phyloP scores from a whole-genome alignment of 2,888 invertebrate genomes.

The Mesoligia furuncula region DNA sequence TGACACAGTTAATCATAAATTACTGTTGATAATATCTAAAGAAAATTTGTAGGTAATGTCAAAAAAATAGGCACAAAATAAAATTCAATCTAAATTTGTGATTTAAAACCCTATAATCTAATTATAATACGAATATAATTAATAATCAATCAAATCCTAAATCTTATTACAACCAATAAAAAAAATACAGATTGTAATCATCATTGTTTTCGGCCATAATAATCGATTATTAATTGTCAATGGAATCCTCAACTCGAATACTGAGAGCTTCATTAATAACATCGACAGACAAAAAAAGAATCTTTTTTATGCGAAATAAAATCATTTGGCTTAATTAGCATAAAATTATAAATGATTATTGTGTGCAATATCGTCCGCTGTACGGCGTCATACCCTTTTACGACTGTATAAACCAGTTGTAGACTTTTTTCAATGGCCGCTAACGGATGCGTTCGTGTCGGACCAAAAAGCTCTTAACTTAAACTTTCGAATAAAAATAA shows the following conservation, averaged over 20 bases:
- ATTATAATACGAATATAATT: neutral
- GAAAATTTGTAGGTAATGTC: neutral
- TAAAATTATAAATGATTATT: conserved; percentile 66
- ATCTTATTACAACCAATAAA: neutral
- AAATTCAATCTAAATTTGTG: neutral
- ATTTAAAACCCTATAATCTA: neutral
- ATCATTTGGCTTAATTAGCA: conserved; percentile 65
- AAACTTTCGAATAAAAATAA: conserved; percentile 22
- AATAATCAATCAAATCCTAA: neutral
- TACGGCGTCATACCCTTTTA: conserved; percentile 64
- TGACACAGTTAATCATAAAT: neutral
- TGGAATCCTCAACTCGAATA: conserved; percentile 38
- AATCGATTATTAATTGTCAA: conserved; percentile 43
- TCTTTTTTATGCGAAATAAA: conserved; percentile 54
- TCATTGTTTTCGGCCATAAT: conserved; percentile 21
- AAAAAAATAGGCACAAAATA: neutral
- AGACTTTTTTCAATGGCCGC: conserved; percentile 71
- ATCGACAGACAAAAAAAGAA: conserved; percentile 19
- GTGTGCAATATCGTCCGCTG: conserved; percentile 63
- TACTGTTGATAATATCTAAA: neutral
- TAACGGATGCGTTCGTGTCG: conserved; percentile 66
- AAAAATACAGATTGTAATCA: neutral
- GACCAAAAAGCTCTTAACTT: conserved; percentile 62
- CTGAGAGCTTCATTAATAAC: conserved; percentile 45
- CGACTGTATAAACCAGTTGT: conserved; percentile 67